Conservation (phyloP, 2,113 vertebrate genomes). For the Podarcis raffonei region DNA sequence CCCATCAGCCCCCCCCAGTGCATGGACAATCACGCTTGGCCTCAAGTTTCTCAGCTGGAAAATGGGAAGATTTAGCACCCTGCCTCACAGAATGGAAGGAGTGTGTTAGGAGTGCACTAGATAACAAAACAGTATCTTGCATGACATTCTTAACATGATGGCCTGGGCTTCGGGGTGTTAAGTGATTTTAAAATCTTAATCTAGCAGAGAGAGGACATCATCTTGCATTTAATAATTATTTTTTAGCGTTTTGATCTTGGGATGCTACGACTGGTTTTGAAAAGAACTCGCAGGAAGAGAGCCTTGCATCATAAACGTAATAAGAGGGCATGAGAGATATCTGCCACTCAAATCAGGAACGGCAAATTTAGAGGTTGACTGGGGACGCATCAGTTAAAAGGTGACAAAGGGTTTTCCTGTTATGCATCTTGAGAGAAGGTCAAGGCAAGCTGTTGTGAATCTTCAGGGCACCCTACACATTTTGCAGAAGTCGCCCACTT, state of each 20-base stretch:
- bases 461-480: background rate
- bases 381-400: too few species aligned
- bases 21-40: background rate
- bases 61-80: background rate
- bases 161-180: background rate
- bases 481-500: background rate
- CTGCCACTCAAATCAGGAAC: background rate
- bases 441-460: background rate
- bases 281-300: background rate
- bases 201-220: background rate
- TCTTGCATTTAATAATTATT: background rate
- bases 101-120: background rate
- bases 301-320: too few species aligned
- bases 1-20: too few species aligned
- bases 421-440: background rate
- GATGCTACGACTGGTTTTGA: background rate
- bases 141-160: background rate
- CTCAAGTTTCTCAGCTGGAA: background rate
- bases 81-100: background rate
- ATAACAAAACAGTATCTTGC: background rate
- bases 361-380: too few species aligned
- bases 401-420: background rate
- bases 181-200: background rate
- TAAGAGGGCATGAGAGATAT: background rate
- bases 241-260: background rate